Percentiles rank a stretch among this genome's conserved stretches.
phyloP scores from a whole-genome alignment of 2,888 invertebrate species.

The Hermaeophaga mercurialis region DNA sequence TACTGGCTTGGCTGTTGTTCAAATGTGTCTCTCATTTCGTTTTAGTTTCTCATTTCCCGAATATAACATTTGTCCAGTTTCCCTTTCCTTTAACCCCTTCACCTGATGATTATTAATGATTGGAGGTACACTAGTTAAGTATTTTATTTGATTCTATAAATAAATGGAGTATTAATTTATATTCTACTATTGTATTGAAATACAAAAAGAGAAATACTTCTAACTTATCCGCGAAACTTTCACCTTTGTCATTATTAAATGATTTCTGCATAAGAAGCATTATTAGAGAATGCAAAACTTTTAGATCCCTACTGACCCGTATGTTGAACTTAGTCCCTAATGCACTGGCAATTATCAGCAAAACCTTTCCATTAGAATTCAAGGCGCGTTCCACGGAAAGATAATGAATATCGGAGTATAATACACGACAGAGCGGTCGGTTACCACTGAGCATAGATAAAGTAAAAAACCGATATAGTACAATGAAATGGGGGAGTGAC shows the following conservation, averaged over 20 bases:
- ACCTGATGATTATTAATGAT: no score
- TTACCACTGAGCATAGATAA: conserved; percentile 10
- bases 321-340: conserved; percentile 8
- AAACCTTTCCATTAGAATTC: conserved; percentile 20
- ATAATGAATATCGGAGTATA: conserved; percentile 14
- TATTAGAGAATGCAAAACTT: neutral
- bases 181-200: no score
- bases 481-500: neutral
- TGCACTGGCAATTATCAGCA: conserved; percentile 16
- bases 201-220: no score
- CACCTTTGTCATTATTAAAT: neutral
- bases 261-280: no score
- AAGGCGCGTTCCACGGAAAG: conserved; percentile 2
- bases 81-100: no score
- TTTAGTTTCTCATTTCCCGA: no score
- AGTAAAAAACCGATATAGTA: conserved; percentile 13
- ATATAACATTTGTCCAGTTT: no score
- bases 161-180: no score
- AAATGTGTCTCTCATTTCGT: no score
- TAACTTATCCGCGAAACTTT: neutral
- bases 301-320: conserved; percentile 14
- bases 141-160: no score
- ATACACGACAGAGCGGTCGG: conserved; percentile 6
- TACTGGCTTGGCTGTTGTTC: no score
- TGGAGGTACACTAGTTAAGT: no score